These are phyloP conservation scores for Heliopora coerulea DNA, from an alignment of 92 coral and sea anemone genomes.

Conservation along the genomic window DNA sequence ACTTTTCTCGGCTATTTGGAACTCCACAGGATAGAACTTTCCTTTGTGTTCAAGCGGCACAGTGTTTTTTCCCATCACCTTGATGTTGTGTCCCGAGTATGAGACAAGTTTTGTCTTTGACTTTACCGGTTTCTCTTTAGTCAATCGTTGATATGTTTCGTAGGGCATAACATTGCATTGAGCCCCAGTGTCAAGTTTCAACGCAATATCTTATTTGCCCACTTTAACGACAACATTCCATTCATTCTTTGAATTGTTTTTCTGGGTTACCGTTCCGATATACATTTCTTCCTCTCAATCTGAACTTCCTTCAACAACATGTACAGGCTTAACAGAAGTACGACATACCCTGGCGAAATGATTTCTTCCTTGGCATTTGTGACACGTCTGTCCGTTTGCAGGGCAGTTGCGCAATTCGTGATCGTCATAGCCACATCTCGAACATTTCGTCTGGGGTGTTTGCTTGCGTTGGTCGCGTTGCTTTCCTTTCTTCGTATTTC, in stretches of 20 bases:
- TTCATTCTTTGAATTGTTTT: neutral
- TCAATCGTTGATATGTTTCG: conserved; percentile 26
- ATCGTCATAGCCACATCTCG: conserved; percentile 10
- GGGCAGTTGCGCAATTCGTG: neutral
- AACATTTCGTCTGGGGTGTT: neutral
- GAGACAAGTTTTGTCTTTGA: conserved; percentile 50
- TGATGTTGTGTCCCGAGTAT: conserved; percentile 53
- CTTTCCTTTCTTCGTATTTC: neutral
- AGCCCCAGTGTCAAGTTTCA: conserved; percentile 60
- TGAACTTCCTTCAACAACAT: conserved; percentile 20
- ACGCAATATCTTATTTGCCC: neutral
- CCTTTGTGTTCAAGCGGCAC: no score
- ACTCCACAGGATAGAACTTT: no score
- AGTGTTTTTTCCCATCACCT: no score
- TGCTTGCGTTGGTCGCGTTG: conserved; percentile 1
- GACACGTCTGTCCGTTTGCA: conserved; percentile 8
- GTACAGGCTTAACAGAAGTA: neutral
- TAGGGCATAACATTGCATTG: conserved; percentile 52
- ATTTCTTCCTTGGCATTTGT: conserved; percentile 27
- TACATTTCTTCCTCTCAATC: conserved; percentile 44
- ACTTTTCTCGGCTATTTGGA: no score
- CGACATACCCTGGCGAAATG: conserved; percentile 18
- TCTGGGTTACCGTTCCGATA: conserved; percentile 12
- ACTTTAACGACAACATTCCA: conserved; percentile 5
- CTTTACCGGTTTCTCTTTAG: conserved; percentile 30